Evolutionary conservation across 2,113 vertebrate species (phyloP).

Genomic region (Dipodomys ordii): DNA sequence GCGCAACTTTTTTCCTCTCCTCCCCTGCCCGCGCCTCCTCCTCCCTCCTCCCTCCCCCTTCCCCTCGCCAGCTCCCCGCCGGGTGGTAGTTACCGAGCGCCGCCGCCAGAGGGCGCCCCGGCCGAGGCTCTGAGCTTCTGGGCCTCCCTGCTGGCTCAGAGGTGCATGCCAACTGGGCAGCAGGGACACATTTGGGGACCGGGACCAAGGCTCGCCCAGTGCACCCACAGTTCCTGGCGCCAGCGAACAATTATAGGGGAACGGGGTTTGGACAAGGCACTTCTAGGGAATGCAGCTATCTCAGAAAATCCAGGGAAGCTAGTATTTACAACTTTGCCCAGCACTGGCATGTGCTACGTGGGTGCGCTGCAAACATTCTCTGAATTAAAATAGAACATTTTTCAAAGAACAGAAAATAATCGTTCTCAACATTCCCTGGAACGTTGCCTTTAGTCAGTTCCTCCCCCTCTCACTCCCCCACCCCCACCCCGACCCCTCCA

Average conservation of each 20-base stretch:
- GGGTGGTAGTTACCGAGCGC: neutral
- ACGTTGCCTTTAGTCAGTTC: neutral
- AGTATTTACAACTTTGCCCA: neutral
- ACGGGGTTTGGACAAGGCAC: neutral
- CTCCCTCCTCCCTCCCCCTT: conserved; percentile 49
- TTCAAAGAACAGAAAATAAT: neutral
- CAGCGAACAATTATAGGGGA: neutral
- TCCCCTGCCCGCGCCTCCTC: conserved; percentile 78
- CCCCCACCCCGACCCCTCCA: neutral
- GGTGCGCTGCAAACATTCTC: neutral
- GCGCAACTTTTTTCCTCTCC: conserved; percentile 81
- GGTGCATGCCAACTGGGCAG: neutral
- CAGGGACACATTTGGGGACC: neutral
- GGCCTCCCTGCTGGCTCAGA: neutral
- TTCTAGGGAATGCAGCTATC: neutral
- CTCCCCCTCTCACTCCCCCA: neutral
- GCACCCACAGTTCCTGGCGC: neutral
- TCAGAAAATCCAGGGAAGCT: neutral
- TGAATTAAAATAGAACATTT: neutral
- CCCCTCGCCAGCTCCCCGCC: neutral
- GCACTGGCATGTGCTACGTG: neutral
- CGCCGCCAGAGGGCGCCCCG: conserved; percentile 69
- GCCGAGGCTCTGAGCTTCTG: neutral
- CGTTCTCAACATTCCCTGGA: neutral
- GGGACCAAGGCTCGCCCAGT: neutral